Conservation (phyloP, 2,797 vertebrate genomes). For the Lepus townsendii region DNA sequence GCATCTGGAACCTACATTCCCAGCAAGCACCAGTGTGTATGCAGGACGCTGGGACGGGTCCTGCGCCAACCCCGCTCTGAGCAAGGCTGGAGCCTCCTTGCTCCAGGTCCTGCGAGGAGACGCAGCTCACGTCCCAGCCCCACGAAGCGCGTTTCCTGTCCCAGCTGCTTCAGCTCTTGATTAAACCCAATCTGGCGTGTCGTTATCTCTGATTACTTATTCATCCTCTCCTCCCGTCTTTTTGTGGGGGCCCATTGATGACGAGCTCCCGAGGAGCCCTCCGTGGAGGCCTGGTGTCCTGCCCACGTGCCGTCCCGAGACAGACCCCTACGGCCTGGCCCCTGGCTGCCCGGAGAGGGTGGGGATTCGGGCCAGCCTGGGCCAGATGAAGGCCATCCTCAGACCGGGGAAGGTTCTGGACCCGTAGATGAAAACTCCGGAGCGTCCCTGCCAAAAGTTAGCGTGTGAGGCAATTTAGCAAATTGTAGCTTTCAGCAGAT, state of each 20-base stretch:
- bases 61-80: background rate
- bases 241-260: constrained; percentile 68
- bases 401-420: constrained; percentile 9
- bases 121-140: constrained; percentile 11
- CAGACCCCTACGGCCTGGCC: background rate
- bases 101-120: constrained; percentile 71
- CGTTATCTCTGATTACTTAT: constrained; percentile 80
- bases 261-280: background rate
- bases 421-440: constrained; percentile 58
- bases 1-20: background rate
- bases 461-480: constrained; percentile 79
- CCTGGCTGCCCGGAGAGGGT: background rate
- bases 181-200: constrained; percentile 82
- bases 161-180: constrained; percentile 78
- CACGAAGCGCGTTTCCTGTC: constrained; percentile 70
- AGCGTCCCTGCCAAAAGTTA: constrained; percentile 76
- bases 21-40: background rate
- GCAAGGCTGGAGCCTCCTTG: background rate
- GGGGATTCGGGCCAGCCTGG: background rate
- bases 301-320: background rate
- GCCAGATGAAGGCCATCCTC: background rate
- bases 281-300: background rate
- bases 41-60: background rate
- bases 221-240: constrained; percentile 70
- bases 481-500: constrained; percentile 81